Percentiles rank a stretch among this genome's conserved stretches.
Conservation (phyloP, 2,888 invertebrate genomes). For the Euzophera pinguis region DNA sequence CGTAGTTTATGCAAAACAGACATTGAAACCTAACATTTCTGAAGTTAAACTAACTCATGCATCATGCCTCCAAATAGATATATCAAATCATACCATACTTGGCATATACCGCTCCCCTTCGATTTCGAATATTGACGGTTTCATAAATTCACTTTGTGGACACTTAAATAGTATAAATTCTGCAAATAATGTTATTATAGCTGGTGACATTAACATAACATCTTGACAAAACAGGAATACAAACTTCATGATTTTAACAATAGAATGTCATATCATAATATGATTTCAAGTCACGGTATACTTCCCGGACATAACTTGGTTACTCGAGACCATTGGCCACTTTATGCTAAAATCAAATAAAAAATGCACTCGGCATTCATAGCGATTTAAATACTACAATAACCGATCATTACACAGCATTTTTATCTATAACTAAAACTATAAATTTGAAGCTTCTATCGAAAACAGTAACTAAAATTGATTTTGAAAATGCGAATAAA, state of each 20-base stretch:
- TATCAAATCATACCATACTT: conserved; percentile 8
- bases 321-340: conserved; percentile 9
- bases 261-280: conserved; percentile 3
- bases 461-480: background rate
- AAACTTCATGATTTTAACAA: conserved; percentile 23
- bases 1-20: background rate
- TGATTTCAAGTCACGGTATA: conserved; percentile 8
- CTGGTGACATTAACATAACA: conserved; percentile 2
- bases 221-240: background rate
- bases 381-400: conserved; percentile 16
- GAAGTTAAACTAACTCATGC: conserved; percentile 10
- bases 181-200: conserved; percentile 15
- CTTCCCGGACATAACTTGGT: conserved; percentile 10
- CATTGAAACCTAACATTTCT: background rate
- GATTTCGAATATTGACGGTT: conserved; percentile 14
- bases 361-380: conserved; percentile 7
- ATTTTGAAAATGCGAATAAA: background rate
- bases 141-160: conserved; percentile 17
- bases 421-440: conserved; percentile 6
- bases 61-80: conserved; percentile 15
- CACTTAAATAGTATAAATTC: conserved; percentile 16
- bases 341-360: conserved; percentile 17
- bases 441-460: background rate
- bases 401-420: conserved; percentile 17
- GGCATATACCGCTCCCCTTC: conserved; percentile 24